Evolutionary conservation across 1,140 invertebrate species (phyloP).

Genomic region (Plodia interpunctella): DNA sequence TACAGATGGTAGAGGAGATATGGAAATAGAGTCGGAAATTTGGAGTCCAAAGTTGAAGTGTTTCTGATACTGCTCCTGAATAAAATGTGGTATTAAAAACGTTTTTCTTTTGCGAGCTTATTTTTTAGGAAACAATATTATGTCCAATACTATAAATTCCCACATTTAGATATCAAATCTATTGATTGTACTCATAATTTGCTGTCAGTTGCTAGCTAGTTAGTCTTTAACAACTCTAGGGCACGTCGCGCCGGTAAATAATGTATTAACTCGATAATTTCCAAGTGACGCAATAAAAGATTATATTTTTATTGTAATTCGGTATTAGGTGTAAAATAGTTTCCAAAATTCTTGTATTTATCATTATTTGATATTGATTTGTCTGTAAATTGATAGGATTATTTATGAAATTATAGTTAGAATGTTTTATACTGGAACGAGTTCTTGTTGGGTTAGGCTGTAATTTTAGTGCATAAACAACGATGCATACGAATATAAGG

Average conservation of each 20-base stretch:
- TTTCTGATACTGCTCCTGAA: no score
- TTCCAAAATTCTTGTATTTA: slow-evolving; percentile 21
- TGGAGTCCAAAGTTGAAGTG: no score
- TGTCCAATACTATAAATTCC: no score
- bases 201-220: slow-evolving; percentile 7
- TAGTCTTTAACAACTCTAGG: slow-evolving; percentile 15
- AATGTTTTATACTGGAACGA: slow-evolving; percentile 37
- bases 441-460: slow-evolving; percentile 17
- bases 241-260: slow-evolving; percentile 14
- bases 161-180: no score
- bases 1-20: no score
- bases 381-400: slow-evolving; percentile 50
- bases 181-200: no score
- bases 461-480: neutral
- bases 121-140: no score
- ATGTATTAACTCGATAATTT: slow-evolving; percentile 20
- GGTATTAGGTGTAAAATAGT: slow-evolving; percentile 37
- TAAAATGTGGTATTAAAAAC: no score
- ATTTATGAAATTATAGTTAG: slow-evolving; percentile 46
- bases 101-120: no score
- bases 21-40: no score
- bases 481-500: no score
- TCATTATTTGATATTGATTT: slow-evolving; percentile 38
- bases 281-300: slow-evolving; percentile 29
- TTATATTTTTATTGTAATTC: slow-evolving; percentile 39